These are phyloP conservation scores for Nibea coibor DNA, from an alignment of 2,113 vertebrate genomes.

Conservation along the genomic window DNA sequence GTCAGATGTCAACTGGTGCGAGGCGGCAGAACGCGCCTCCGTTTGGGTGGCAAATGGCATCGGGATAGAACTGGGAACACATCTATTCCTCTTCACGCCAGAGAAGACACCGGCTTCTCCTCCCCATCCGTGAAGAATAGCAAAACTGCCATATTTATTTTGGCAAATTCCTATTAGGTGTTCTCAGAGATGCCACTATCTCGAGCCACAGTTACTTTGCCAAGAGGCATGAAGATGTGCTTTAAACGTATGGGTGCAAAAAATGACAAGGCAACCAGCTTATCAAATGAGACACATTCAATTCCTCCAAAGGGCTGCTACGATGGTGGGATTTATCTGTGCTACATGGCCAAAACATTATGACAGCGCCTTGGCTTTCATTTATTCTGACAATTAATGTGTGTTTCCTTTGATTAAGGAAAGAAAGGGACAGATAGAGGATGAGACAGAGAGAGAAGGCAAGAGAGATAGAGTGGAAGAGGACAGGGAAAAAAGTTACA, in stretches of 20 bases:
- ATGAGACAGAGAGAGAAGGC: slow-evolving; percentile 34
- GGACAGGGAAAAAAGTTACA: slow-evolving; percentile 68
- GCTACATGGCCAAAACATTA: slow-evolving; percentile 48
- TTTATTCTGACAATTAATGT: slow-evolving; percentile 73
- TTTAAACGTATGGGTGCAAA: slow-evolving; percentile 59
- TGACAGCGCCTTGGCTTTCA: slow-evolving; percentile 55
- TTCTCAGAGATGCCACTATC: slow-evolving; percentile 70
- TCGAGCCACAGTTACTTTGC: slow-evolving; percentile 74
- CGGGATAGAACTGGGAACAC: slow-evolving; percentile 72
- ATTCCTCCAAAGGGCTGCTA: slow-evolving; percentile 42
- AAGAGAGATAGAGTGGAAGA: slow-evolving; percentile 24
- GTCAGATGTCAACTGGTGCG: slow-evolving; percentile 83
- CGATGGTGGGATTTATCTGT: slow-evolving; percentile 59
- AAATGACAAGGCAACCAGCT: slow-evolving; percentile 61
- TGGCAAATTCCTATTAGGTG: slow-evolving; percentile 77
- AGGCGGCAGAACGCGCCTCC: slow-evolving; percentile 71
- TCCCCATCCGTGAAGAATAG: slow-evolving; percentile 56
- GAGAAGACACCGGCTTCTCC: slow-evolving; percentile 56
- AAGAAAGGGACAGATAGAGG: slow-evolving; percentile 54
- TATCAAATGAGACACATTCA: slow-evolving; percentile 71
- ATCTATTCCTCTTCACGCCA: slow-evolving; percentile 76
- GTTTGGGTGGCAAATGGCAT: slow-evolving; percentile 81
- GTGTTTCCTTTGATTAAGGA: slow-evolving; percentile 74
- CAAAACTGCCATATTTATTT: slow-evolving; percentile 76
- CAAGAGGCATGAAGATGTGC: slow-evolving; percentile 67